Evolutionary conservation across 2,797 vertebrate genomes (phyloP).

Genomic region (Phalloptychus januarius): DNA sequence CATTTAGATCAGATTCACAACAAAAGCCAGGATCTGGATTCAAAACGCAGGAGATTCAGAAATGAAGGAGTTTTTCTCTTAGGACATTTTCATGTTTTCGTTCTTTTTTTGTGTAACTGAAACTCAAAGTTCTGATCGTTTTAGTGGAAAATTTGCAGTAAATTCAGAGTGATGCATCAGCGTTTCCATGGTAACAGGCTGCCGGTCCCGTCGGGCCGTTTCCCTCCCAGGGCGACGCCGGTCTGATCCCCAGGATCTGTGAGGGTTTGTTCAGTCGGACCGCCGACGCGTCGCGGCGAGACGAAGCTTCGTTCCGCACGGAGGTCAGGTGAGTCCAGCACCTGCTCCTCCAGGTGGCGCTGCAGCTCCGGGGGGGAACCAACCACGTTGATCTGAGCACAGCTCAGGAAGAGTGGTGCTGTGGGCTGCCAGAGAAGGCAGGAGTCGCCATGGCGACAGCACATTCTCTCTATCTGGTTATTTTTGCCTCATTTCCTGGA

Average conservation of each 20-base stretch:
- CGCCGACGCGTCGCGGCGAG: slow-evolving; percentile 84
- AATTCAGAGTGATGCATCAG: too few relatives aligned
- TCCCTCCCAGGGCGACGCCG: slow-evolving; percentile 85
- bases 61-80: too few relatives aligned
- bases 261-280: slow-evolving; percentile 92
- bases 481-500: background rate
- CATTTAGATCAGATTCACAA: too few relatives aligned
- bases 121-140: too few relatives aligned
- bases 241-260: slow-evolving; percentile 94
- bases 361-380: background rate
- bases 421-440: background rate
- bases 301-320: slow-evolving; percentile 92
- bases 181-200: background rate
- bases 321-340: slow-evolving; percentile 88
- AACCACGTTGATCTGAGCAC: background rate
- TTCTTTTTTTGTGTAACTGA: too few relatives aligned
- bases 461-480: background rate
- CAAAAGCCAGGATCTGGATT: too few relatives aligned
- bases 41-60: too few relatives aligned
- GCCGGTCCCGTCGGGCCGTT: background rate
- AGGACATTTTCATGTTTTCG: too few relatives aligned
- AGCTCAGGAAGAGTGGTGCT: background rate
- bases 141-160: too few relatives aligned
- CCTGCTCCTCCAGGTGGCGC: background rate
- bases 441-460: background rate